Base-by-base conservation (phyloP, 1,140 invertebrate species). In the Rhagoletis zephyria region DNA sequence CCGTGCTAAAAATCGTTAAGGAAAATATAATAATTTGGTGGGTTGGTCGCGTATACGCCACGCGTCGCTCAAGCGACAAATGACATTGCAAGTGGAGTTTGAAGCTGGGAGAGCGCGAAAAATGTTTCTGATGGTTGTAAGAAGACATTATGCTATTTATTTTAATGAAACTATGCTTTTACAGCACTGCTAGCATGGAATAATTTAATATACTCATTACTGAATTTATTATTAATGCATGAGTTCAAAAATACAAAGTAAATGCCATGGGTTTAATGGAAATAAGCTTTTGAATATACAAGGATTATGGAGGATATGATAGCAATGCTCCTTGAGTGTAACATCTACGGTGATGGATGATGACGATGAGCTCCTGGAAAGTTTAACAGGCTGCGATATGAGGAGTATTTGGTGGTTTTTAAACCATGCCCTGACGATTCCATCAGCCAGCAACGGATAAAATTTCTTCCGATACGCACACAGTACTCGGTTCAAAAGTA, bases 11-110 rank as follows among this genome's bases (percentile, higher is more conserved):
- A 9, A 16, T 56, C 10, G 48, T 56, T 59, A n/a, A 19, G 30
- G 48, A 48, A 67, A 81, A 81, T 30, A 77, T 77, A 42, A 10
- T 51, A 77, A 81, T 81, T 56, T 42, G 48, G 74, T 56, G 74
- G 74, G 70, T 51, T n/a, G 74, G 51, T 81, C 9, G 74, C 51
- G 74, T 81, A 81, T 74, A 81, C 45, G 74, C 70, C 45, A 16
- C 45, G 30, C 30, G 70, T 5, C 16, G 70, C 16, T 74, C 45
- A 42, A 74, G 70, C 45, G 1, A 12, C 30, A 48, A 45, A n/a
- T 5, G 1, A 4, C 70, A 3, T 45, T 48, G 70, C 45, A 16
- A 10, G 4, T 42, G 10, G 9, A 67, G n/a, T 42, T 7, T 1
- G 12, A 1, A 14, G 61, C 2, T 1, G 9, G 40, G 40, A 40